Base-by-base conservation (phyloP, 2,888 invertebrate species). In the Quadroppia sp. region DNA sequence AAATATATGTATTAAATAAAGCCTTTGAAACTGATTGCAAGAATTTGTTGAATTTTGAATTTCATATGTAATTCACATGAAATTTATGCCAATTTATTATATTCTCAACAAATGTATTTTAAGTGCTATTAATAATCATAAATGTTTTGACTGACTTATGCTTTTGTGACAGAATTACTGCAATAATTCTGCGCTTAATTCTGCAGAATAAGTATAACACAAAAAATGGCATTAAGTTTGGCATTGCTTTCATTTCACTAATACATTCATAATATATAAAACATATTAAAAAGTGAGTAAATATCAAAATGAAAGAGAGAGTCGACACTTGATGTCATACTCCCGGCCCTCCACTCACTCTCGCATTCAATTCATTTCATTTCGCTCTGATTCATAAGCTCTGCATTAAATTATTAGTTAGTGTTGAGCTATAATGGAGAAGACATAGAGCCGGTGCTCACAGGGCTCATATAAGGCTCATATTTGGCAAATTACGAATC, bases 111-210 rank as follows among this genome's bases (percentile, higher is more conserved):
- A 61, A 61, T 32, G 25, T 32, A 32, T 61, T 61, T 61, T 28
- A 61, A 61, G 61, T 61, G 61, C 61, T 61, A 61, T 61, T 32
- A 61, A 61, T 61, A 61, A 30, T 61, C 32, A 61, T 32, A 61
- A 61, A 53, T 53, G 53, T 53, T 53, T 53, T 48, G 53, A 53
- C 53, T 53, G 53, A 53, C 53, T 53, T 53, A 53, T 53, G 53
- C 53, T 53, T 23, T 53, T 53, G 53, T 53, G 53, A 53, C 53
- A 53, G 53, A 53, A 53, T 53, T 11, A 53, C 53, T 25, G 53
- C 53, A 53, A 53, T 53, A 53, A 53, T n/a, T n/a, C 20, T 53
- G 53, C 53, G 20, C 25, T 23, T 53, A 53, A 53, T 53, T 53
- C 23, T 23, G 1, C n/a, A n/a, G 23, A 53, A 53, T 53, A 53